A percentile compares a stretch with the other conserved stretches of the same genome.
These are phyloP conservation scores for Antigone vipio DNA, from an alignment of 2,113 vertebrate genomes.

Conservation along the genomic window DNA sequence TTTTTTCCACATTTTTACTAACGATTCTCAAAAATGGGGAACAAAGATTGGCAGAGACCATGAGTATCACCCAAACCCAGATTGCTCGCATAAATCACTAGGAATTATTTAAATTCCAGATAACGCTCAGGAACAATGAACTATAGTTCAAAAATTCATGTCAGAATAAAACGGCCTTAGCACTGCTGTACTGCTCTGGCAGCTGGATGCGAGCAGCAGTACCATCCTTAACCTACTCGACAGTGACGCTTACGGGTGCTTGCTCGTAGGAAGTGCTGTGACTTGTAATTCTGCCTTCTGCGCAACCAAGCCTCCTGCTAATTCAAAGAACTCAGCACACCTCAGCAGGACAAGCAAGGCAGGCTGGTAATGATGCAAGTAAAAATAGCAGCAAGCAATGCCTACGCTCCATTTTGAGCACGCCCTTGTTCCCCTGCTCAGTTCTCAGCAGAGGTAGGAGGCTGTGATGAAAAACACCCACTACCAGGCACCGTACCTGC, in stretches of 20 bases:
- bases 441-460: background rate
- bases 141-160: background rate
- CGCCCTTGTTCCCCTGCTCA: background rate
- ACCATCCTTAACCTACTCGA: background rate
- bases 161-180: background rate
- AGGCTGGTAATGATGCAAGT: background rate
- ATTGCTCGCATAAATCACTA: background rate
- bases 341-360: background rate
- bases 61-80: background rate
- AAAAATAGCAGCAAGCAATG: background rate
- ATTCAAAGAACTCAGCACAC: background rate
- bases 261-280: background rate
- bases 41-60: background rate
- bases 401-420: background rate
- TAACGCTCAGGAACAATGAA: background rate
- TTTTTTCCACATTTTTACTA: background rate
- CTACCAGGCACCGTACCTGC: background rate
- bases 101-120: background rate
- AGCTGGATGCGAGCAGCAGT: background rate
- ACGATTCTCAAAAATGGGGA: background rate
- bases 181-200: background rate
- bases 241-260: rapidly evolving
- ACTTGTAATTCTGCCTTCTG: background rate
- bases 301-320: background rate
- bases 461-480: background rate